Conservation (phyloP, 64 coral and sea anemone genomes). For the Dendronephthya gigantea region DNA sequence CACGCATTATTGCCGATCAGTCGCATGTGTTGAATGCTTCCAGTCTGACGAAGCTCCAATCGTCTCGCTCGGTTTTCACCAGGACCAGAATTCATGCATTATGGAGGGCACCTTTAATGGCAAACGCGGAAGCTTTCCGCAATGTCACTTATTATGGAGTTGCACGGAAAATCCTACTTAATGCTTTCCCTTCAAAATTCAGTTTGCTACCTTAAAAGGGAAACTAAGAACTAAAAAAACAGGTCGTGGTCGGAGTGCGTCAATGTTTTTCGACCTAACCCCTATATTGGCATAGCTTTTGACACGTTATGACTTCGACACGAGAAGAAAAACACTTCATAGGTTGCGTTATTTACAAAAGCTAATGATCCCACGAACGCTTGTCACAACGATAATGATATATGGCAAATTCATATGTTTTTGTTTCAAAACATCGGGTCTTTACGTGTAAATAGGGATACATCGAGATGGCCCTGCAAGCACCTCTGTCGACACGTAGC, state of each 20-base stretch:
- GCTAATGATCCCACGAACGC: background rate
- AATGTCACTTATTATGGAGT: too few relatives aligned
- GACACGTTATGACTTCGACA: background rate
- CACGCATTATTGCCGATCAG: too few relatives aligned
- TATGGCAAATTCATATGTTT: background rate
- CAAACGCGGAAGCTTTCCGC: too few relatives aligned
- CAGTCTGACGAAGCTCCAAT: too few relatives aligned
- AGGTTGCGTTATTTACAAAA: background rate
- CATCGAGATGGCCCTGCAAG: background rate
- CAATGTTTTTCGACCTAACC: background rate
- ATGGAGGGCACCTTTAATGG: too few relatives aligned
- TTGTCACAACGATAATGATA: background rate
- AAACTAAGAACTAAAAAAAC: background rate
- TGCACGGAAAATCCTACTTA: too few relatives aligned
- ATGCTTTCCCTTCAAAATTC: too few relatives aligned
- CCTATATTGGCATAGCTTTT: background rate
- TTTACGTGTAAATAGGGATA: background rate
- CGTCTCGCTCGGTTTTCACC: too few relatives aligned
- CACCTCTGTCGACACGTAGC: background rate
- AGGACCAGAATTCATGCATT: too few relatives aligned
- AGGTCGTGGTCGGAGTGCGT: background rate
- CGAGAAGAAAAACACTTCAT: background rate
- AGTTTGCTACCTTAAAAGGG: background rate
- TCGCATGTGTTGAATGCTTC: too few relatives aligned
- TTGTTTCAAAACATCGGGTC: background rate